Evolutionary conservation across 2,113 vertebrate species (phyloP), one percentile per base, ranked within the genome.

Genomic region (Gracilinanus agilis): DNA sequence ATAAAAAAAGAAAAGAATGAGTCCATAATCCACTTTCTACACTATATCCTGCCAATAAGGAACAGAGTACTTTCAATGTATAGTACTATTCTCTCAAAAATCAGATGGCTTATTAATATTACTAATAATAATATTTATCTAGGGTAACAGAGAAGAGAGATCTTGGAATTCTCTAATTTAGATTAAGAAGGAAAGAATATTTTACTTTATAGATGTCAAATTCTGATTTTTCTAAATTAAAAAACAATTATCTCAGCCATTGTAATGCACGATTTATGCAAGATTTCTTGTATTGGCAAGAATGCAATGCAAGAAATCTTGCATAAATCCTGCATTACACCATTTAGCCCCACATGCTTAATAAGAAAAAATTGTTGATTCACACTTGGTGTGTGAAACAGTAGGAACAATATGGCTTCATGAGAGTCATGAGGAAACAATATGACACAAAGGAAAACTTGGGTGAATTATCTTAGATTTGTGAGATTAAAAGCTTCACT

Each of bases 381-480:
- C 96, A 93, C 95, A 96, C 88, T 95, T 95, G 54, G 83, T 90
- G 49, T 88, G 55, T 16, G 67, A 91, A 96, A 90, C 44, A 95
- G 83, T 53, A 61, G 91, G 95, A 54, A 58, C 29, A 23, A 2
- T 29, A 3, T 2, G 44, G 53, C 4, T 24, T 34, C 93, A 1
- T n/a, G 2, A 44, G 58, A 92, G 49, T 92, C 13, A 19, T 7
- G 9, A 89, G 58, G 55, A 24, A 94, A 92, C 16, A 55, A 3
- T 53, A 61, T 44, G 83, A 93, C 2, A 1, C 0, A 1, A 8
- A 23, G 55, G 89, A 75, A n/a, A 93, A 56, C 54, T 3, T 3
- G 0, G 88, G 91, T 40, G 49, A 95, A 91, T 58, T 94, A 54
- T 44, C 90, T 55, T 61, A 0, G 0, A 54, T 89, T 44, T 55